Conservation (phyloP, 2,797 vertebrate species). For the Clamator glandarius region DNA sequence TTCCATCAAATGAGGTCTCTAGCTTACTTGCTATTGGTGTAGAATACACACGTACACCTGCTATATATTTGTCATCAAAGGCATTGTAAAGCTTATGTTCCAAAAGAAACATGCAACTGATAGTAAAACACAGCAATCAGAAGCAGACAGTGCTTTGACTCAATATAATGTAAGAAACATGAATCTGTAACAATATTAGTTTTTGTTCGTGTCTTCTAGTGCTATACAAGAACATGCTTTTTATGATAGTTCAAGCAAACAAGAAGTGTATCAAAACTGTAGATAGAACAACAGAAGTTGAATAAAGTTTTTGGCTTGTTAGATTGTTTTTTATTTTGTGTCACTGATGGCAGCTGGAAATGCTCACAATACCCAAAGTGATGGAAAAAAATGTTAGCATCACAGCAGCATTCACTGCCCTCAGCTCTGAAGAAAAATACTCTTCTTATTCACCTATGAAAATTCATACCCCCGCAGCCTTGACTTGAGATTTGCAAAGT, state of each 20-base stretch:
- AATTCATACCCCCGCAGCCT: not conserved
- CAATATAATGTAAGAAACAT: slow-evolving; percentile 48
- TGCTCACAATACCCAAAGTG: not conserved
- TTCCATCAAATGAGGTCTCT: slow-evolving; percentile 7
- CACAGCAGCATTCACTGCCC: not conserved
- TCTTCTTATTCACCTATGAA: not conserved
- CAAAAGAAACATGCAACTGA: slow-evolving; percentile 48
- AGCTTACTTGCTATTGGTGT: not conserved
- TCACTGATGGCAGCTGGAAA: slow-evolving; percentile 24
- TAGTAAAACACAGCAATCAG: slow-evolving; percentile 67
- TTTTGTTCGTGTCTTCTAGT: slow-evolving; percentile 49
- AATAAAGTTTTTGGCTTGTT: not conserved
- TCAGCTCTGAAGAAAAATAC: not conserved
- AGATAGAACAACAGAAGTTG: not conserved
- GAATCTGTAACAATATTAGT: not conserved
- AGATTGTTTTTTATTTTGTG: not conserved
- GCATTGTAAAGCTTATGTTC: slow-evolving; percentile 27
- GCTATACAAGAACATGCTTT: slow-evolving; percentile 9
- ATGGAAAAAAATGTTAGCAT: not conserved
- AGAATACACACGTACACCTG: slow-evolving; percentile 41
- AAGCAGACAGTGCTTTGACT: slow-evolving; percentile 49
- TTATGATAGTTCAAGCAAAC: slow-evolving; percentile 33
- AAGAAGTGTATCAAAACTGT: slow-evolving; percentile 24
- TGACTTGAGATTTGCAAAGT: not conserved
- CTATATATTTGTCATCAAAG: slow-evolving; percentile 55